Conservation (phyloP, 2,113 vertebrate genomes). For the Amazona guildingii region DNA sequence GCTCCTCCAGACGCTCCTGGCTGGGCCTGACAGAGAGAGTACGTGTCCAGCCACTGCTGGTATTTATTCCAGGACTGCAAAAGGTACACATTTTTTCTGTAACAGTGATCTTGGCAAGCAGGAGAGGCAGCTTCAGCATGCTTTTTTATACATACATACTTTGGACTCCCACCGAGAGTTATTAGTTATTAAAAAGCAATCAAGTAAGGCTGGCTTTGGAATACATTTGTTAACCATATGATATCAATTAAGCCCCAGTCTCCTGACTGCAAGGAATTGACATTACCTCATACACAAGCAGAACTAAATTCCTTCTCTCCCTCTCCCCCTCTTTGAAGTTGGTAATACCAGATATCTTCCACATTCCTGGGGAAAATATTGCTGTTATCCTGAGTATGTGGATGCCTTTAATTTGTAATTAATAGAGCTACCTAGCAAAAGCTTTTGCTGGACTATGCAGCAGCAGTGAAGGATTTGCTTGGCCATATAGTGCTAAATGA, state of each 20-base stretch:
- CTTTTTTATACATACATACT: conserved; percentile 28
- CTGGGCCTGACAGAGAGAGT: neutral
- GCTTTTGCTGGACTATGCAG: neutral
- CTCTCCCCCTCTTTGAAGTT: conserved; percentile 19
- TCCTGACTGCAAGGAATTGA: conserved; percentile 52
- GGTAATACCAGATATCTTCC: conserved; percentile 27
- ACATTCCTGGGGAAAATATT: conserved; percentile 25
- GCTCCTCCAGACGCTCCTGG: neutral
- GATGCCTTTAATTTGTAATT: conserved; percentile 19
- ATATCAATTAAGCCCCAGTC: conserved; percentile 64
- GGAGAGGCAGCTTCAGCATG: neutral
- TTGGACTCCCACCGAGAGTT: conserved; percentile 5
- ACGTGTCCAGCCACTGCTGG: conserved; percentile 49
- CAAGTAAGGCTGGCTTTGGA: conserved; percentile 24
- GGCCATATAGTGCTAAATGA: rapidly evolving
- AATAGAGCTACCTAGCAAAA: neutral
- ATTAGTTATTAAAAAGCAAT: conserved; percentile 63
- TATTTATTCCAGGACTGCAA: neutral
- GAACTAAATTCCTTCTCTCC: conserved; percentile 52
- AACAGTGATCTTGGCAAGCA: conserved; percentile 28
- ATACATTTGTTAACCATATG: conserved; percentile 47
- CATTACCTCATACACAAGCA: conserved; percentile 62
- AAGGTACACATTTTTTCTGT: conserved; percentile 30
- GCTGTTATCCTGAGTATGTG: neutral
- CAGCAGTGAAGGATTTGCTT: neutral